Percentiles rank a stretch among this genome's conserved stretches.
Evolutionary conservation across 2,888 invertebrate species (phyloP).

Genomic region (Nezara viridula): DNA sequence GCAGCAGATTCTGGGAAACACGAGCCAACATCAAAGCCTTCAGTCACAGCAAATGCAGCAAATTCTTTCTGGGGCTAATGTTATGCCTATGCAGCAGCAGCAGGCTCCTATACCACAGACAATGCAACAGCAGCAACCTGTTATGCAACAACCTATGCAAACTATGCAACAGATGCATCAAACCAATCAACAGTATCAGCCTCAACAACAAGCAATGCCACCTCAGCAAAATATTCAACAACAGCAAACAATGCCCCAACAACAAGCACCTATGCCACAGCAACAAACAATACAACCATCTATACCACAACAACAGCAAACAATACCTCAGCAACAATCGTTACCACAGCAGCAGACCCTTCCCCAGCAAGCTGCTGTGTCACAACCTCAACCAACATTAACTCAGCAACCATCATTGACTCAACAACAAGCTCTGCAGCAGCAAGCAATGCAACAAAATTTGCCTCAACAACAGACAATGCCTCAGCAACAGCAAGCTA

Average conservation of each 20-base stretch:
- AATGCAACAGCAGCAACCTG: constrained; percentile 71
- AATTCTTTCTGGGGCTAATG: constrained; percentile 66
- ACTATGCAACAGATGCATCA: constrained; percentile 55
- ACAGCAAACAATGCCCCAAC: constrained; percentile 62
- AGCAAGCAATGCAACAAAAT: constrained; percentile 65
- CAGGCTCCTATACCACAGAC: constrained; percentile 69
- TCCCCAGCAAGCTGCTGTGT: constrained; percentile 61
- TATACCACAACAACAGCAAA: constrained; percentile 55
- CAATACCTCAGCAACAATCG: constrained; percentile 58
- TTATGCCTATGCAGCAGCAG: constrained; percentile 63
- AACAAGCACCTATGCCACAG: constrained; percentile 64
- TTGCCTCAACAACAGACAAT: constrained; percentile 67
- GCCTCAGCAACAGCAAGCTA: constrained; percentile 68
- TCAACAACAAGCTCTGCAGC: constrained; percentile 67
- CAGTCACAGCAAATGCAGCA: constrained; percentile 68
- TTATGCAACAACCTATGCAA: constrained; percentile 68
- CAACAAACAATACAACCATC: constrained; percentile 61
- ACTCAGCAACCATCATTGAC: constrained; percentile 65
- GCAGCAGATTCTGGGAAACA: constrained; percentile 66
- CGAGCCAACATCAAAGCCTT: constrained; percentile 67
- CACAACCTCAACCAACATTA: constrained; percentile 29
- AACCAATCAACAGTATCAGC: constrained; percentile 59
- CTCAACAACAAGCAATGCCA: constrained; percentile 65
- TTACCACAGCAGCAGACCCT: constrained; percentile 65
- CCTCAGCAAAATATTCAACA: constrained; percentile 62